A percentile compares a stretch with the other conserved stretches of the same genome.
Conservation (phyloP, 2,113 vertebrate species). For the Myocastor coypus region DNA sequence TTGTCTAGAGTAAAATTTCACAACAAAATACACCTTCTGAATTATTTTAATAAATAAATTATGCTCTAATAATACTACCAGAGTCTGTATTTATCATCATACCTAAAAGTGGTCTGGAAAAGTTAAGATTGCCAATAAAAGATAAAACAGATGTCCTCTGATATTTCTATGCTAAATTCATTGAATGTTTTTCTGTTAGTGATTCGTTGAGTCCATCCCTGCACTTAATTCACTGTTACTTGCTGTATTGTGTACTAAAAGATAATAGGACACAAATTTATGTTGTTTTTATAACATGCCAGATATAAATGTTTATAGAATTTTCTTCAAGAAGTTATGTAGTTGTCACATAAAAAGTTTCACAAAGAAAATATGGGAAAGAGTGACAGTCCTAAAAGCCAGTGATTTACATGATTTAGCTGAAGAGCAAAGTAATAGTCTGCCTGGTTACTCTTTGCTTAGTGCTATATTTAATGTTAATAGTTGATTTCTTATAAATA, state of each 20-base stretch:
- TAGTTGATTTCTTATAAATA: not conserved
- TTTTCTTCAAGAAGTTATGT: conserved; percentile 48
- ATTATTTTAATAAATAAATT: conserved; percentile 29
- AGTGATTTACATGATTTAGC: conserved; percentile 31
- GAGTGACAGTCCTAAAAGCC: not conserved
- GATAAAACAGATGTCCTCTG: not conserved
- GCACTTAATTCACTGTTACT: conserved; percentile 30
- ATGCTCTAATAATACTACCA: conserved; percentile 1
- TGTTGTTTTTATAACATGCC: conserved; percentile 9
- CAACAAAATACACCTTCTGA: not conserved
- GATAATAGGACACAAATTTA: not conserved
- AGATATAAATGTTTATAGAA: conserved; percentile 25
- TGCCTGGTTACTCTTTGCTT: not conserved
- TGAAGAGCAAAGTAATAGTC: not conserved
- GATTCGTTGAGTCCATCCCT: not conserved
- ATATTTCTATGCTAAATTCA: conserved; percentile 49
- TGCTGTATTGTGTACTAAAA: not conserved
- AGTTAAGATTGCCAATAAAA: not conserved
- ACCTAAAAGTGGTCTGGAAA: not conserved
- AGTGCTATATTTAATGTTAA: not conserved
- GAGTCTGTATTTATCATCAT: conserved; percentile 12
- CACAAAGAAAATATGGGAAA: conserved; percentile 10
- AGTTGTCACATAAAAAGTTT: conserved; percentile 36
- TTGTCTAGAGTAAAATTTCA: conserved; percentile 21
- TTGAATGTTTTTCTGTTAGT: not conserved